Conservation (phyloP, 1,140 invertebrate genomes). For the Apis laboriosa region DNA sequence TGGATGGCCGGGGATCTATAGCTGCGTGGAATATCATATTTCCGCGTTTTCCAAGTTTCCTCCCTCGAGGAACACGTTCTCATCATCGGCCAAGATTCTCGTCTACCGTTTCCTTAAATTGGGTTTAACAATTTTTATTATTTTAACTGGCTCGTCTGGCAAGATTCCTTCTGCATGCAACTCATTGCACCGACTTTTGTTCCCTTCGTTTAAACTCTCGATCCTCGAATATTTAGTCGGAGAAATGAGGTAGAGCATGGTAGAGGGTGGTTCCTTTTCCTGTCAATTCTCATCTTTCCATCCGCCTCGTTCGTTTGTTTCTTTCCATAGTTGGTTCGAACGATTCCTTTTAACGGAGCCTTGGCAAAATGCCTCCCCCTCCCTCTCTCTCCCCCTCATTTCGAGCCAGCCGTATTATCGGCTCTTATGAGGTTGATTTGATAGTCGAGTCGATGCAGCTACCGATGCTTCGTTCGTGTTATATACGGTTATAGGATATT, state of each 20-base stretch:
- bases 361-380: slow-evolving; percentile 50
- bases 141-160: slow-evolving; percentile 59
- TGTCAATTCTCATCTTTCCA: not conserved
- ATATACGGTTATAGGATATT: not conserved
- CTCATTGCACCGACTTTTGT: not conserved
- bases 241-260: too few relatives aligned
- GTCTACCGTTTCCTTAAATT: not conserved
- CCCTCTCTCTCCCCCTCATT: not conserved
- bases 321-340: not conserved
- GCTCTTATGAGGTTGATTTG: too few relatives aligned
- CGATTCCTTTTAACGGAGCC: slow-evolving; percentile 36
- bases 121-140: slow-evolving; percentile 45
- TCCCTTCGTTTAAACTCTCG: slow-evolving; percentile 32
- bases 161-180: slow-evolving; percentile 27
- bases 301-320: not conserved
- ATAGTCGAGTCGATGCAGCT: not conserved
- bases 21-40: slow-evolving; percentile 32
- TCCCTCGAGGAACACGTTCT: not conserved
- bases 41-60: slow-evolving; percentile 15
- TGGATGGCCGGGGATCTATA: not conserved
- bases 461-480: not conserved
- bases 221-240: slow-evolving; percentile 34
- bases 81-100: slow-evolving; percentile 9
- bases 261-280: not conserved
- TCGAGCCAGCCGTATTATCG: not conserved